Conservation (phyloP, 2,113 vertebrate species). For the Nesoenas mayeri region DNA sequence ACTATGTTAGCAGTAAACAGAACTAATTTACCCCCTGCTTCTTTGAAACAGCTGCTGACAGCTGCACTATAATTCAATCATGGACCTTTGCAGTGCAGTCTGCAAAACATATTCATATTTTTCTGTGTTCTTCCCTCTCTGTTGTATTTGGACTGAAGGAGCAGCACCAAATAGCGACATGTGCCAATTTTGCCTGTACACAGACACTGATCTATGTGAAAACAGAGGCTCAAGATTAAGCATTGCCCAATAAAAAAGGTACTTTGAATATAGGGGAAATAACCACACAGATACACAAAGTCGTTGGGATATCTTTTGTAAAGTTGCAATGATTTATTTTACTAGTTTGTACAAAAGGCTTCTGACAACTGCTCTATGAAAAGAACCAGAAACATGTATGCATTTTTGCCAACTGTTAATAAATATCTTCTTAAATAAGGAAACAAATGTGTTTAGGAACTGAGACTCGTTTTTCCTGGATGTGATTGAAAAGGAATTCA, state of each 20-base stretch:
- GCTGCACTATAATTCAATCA: conserved; percentile 77
- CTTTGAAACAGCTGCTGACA: conserved; percentile 84
- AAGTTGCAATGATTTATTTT: conserved; percentile 75
- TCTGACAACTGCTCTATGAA: conserved; percentile 63
- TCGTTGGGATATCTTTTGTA: conserved; percentile 60
- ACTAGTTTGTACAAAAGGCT: conserved; percentile 73
- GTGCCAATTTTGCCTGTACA: neutral
- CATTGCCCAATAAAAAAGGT: neutral
- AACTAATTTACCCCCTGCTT: conserved; percentile 80
- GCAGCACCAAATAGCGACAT: neutral
- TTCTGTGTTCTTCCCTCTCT: neutral
- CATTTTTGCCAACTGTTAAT: conserved; percentile 74
- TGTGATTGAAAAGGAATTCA: conserved; percentile 51
- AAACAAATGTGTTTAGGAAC: conserved; percentile 70
- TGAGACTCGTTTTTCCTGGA: conserved; percentile 47
- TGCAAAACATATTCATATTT: conserved; percentile 59
- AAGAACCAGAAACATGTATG: conserved; percentile 63
- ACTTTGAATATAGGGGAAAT: neutral
- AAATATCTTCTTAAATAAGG: conserved; percentile 85
- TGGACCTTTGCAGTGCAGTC: conserved; percentile 60
- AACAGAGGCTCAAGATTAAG: neutral
- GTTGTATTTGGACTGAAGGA: conserved; percentile 21
- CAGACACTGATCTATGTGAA: neutral
- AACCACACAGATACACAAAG: conserved; percentile 48
- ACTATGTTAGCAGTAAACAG: conserved; percentile 84